A percentile compares a stretch with the other conserved stretches of the same genome.
phyloP scores from a whole-genome alignment of 2,797 vertebrate genomes.

The Galagoides demidoff region DNA sequence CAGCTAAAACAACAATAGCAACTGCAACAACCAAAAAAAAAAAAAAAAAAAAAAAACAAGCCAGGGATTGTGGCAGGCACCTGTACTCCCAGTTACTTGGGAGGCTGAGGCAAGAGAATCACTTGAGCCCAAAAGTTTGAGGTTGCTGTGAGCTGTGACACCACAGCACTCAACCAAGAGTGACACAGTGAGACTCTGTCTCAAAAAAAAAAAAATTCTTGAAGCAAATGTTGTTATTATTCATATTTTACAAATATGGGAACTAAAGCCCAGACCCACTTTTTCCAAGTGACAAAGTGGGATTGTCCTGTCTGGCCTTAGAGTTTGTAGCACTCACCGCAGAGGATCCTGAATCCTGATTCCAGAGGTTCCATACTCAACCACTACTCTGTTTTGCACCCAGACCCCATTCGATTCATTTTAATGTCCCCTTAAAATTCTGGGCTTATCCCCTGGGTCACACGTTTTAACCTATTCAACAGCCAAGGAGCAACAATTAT shows the following conservation, averaged over 20 bases:
- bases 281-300: background rate
- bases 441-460: background rate
- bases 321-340: too few relatives aligned
- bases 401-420: background rate
- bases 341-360: background rate
- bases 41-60: too few relatives aligned
- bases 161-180: too few relatives aligned
- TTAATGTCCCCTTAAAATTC: background rate
- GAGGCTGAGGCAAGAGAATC: too few relatives aligned
- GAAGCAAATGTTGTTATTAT: background rate
- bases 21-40: too few relatives aligned
- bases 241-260: background rate
- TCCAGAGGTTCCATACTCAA: background rate
- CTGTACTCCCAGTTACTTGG: too few relatives aligned
- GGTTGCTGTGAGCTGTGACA: too few relatives aligned
- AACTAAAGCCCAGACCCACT: background rate
- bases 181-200: too few relatives aligned
- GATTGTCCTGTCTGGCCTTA: too few relatives aligned
- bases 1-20: too few relatives aligned
- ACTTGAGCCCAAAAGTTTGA: too few relatives aligned
- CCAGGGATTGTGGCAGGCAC: too few relatives aligned
- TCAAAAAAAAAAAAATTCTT: background rate
- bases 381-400: accelerated
- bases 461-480: background rate
- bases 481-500: background rate